These are phyloP conservation scores for Psilanteris sp. DNA, from an alignment of 1,140 invertebrate species.

Conservation along the genomic window DNA sequence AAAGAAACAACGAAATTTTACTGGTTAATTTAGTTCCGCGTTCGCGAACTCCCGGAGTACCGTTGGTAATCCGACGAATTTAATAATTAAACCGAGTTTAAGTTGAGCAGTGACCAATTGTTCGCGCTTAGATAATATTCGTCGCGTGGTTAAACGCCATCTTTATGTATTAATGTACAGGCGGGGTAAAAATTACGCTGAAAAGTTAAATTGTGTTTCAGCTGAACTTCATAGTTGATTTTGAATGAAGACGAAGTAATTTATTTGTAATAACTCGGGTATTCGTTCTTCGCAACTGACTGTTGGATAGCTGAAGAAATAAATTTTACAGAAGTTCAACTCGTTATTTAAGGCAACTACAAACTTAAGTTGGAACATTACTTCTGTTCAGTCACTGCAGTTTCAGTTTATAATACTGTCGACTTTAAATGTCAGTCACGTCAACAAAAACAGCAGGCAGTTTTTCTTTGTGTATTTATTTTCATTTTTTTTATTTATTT, in stretches of 20 bases:
- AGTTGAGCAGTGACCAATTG: no score
- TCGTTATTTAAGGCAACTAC: constrained; percentile 34
- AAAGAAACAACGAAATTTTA: no score
- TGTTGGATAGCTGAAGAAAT: constrained; percentile 20
- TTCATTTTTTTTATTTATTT: background rate
- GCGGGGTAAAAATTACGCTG: background rate
- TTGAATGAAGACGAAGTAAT: constrained; percentile 15
- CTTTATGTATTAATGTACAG: no score
- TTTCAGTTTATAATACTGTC: constrained; percentile 36
- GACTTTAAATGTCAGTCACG: constrained; percentile 42
- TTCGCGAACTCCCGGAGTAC: no score
- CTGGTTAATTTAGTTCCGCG: no score
- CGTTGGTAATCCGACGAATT: no score
- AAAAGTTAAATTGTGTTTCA: constrained; percentile 29
- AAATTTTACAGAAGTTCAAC: constrained; percentile 35
- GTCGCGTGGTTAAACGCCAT: no score
- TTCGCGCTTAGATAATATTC: no score
- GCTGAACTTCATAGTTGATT: constrained; percentile 21
- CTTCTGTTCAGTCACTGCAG: constrained; percentile 36
- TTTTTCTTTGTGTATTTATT: background rate
- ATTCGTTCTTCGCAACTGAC: constrained; percentile 29
- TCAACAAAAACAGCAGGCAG: constrained; percentile 34
- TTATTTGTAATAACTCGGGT: constrained; percentile 48
- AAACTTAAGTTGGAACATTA: constrained; percentile 42
- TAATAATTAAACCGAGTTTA: no score